A percentile compares a stretch with the other conserved stretches of the same genome.
Conservation (phyloP, 1,140 invertebrate genomes). For the Streblospio benedicti region DNA sequence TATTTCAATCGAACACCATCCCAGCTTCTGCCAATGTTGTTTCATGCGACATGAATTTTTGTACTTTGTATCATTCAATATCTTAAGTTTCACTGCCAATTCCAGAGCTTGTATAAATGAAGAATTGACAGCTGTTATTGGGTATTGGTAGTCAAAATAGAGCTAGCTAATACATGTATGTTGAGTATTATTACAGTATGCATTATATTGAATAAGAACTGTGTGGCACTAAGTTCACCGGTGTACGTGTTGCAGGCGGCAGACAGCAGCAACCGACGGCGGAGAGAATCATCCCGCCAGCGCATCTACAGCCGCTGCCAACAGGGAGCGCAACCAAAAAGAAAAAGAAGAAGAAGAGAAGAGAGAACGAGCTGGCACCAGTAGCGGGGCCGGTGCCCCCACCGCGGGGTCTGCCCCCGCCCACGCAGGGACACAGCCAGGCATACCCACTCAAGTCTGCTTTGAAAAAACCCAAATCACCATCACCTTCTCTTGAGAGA, state of each 20-base stretch:
- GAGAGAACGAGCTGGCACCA: constrained; percentile 23
- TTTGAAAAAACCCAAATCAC: no score
- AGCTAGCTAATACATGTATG: background rate
- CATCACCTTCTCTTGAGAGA: no score
- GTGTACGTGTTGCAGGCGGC: constrained; percentile 16
- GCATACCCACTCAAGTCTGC: constrained; percentile 35
- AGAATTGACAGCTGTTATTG: constrained; percentile 24
- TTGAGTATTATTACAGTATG: background rate
- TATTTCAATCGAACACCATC: no score
- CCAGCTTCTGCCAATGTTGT: no score
- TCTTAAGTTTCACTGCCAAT: no score
- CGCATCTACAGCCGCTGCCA: background rate
- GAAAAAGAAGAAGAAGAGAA: constrained; percentile 34
- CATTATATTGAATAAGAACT: background rate
- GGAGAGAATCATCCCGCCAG: background rate
- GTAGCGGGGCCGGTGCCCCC: constrained; percentile 35
- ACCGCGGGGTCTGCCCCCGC: constrained; percentile 21
- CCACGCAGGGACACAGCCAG: constrained; percentile 26
- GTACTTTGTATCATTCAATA: no score
- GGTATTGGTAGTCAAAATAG: background rate
- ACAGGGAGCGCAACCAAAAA: constrained; percentile 18
- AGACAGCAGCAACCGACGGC: no score
- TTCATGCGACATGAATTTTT: no score
- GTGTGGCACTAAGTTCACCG: constrained; percentile 18
- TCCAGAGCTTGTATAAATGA: no score